phyloP scores from a whole-genome alignment of 2,113 vertebrate genomes.

The Pomatostomus ruficeps region DNA sequence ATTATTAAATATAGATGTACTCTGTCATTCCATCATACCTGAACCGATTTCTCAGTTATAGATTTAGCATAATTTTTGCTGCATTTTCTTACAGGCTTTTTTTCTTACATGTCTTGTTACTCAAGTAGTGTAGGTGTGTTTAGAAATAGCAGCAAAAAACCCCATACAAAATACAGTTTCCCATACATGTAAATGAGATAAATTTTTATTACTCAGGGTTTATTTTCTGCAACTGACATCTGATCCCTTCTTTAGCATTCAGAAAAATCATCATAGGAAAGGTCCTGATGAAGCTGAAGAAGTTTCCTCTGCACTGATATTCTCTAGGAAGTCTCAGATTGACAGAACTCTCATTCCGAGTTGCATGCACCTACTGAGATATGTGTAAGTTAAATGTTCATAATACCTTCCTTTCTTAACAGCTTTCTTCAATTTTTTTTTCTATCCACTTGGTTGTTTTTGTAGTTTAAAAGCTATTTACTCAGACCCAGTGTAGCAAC shows the following conservation, averaged over 20 bases:
- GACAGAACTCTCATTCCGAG: neutral
- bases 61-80: neutral
- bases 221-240: neutral
- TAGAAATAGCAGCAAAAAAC: neutral
- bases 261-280: neutral
- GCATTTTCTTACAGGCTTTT: neutral
- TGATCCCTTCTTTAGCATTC: neutral
- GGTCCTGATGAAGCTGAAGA: neutral
- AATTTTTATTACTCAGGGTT: neutral
- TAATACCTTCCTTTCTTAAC: neutral
- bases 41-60: neutral
- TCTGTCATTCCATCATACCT: neutral
- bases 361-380: neutral
- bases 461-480: neutral
- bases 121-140: neutral
- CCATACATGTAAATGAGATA: neutral
- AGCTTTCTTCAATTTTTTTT: neutral
- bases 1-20: neutral
- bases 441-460: neutral
- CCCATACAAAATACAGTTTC: neutral
- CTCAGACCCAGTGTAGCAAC: neutral
- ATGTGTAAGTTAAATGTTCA: neutral
- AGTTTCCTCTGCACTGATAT: neutral
- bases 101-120: neutral
- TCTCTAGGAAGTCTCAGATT: neutral